A percentile compares a stretch with the other conserved stretches of the same genome.
phyloP scores from a whole-genome alignment of 1,140 invertebrate genomes.

The Contarinia nasturtii region DNA sequence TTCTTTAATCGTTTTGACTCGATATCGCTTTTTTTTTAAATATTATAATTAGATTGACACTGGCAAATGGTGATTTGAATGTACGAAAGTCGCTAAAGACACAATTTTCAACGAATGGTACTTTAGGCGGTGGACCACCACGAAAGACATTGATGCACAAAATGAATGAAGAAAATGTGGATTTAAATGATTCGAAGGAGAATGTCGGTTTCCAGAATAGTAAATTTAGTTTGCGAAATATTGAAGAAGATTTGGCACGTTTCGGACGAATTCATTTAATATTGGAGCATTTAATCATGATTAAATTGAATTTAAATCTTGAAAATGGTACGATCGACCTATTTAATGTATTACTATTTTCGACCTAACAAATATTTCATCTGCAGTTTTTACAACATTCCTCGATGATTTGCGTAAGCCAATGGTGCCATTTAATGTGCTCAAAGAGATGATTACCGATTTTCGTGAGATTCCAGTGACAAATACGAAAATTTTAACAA shows the following conservation, averaged over 20 bases:
- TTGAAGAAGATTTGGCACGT: constrained; percentile 10
- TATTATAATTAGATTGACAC: not conserved
- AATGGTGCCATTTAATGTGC: constrained; percentile 9
- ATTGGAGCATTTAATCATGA: constrained; percentile 19
- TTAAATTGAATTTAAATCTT: constrained; percentile 20
- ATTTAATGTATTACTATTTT: not conserved
- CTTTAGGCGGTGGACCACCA: not conserved
- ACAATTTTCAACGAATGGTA: constrained; percentile 8
- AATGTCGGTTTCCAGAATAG: constrained; percentile 17
- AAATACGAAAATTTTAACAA: constrained; percentile 12
- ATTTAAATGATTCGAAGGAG: constrained; percentile 5
- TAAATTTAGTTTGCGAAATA: constrained; percentile 15
- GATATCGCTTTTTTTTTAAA: not conserved
- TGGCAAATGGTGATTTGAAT: constrained; percentile 8
- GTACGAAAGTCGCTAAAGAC: constrained; percentile 16
- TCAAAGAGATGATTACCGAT: constrained; percentile 14
- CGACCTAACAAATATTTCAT: too few species aligned
- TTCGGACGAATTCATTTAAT: constrained; percentile 18
- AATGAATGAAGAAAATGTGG: not conserved
- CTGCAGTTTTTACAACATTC: constrained; percentile 7
- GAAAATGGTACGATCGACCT: constrained; percentile 11
- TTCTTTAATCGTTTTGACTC: not conserved
- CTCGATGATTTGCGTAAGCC: constrained; percentile 14
- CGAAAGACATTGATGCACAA: not conserved
- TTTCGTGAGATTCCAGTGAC: constrained; percentile 16